phyloP scores from a whole-genome alignment of 2,888 invertebrate genomes.

The Temnothorax unifasciatus region DNA sequence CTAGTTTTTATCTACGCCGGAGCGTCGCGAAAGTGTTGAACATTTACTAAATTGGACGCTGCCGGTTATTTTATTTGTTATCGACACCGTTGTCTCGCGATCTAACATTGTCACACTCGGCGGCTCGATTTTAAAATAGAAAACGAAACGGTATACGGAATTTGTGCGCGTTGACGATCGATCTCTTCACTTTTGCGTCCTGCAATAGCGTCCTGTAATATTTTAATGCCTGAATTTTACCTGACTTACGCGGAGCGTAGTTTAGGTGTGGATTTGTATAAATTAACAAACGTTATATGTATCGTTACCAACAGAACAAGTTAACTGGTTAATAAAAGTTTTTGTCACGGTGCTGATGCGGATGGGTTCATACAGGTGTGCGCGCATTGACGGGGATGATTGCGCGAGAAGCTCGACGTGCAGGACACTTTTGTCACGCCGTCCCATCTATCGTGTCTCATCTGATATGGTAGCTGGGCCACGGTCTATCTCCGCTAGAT shows the following conservation, averaged over 20 bases:
- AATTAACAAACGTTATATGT: background rate
- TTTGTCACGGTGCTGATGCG: conserved; percentile 23
- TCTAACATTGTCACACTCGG: conserved; percentile 30
- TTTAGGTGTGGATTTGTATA: background rate
- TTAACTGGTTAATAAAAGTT: conserved; percentile 52
- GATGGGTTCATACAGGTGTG: conserved; percentile 20
- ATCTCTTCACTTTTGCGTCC: background rate
- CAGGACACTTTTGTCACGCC: conserved; percentile 78
- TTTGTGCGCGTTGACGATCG: background rate
- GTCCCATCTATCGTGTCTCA: conserved; percentile 79
- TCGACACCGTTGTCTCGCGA: conserved; percentile 37
- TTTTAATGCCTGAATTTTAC: background rate
- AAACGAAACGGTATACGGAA: background rate
- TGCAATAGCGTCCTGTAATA: background rate
- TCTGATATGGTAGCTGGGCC: conserved; percentile 80
- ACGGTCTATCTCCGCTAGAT: conserved; percentile 80
- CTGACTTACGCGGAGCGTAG: background rate
- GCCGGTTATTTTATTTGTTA: conserved; percentile 51
- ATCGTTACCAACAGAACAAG: conserved; percentile 45
- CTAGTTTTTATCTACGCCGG: conserved; percentile 50
- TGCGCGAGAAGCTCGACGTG: conserved; percentile 61
- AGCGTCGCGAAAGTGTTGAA: conserved; percentile 39
- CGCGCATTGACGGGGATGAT: conserved; percentile 57
- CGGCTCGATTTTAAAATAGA: conserved; percentile 24
- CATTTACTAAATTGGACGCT: conserved; percentile 47